Percentiles rank a stretch among this genome's conserved stretches.
Conservation (phyloP, 2,888 invertebrate species). For the Yponomeuta sedellus region DNA sequence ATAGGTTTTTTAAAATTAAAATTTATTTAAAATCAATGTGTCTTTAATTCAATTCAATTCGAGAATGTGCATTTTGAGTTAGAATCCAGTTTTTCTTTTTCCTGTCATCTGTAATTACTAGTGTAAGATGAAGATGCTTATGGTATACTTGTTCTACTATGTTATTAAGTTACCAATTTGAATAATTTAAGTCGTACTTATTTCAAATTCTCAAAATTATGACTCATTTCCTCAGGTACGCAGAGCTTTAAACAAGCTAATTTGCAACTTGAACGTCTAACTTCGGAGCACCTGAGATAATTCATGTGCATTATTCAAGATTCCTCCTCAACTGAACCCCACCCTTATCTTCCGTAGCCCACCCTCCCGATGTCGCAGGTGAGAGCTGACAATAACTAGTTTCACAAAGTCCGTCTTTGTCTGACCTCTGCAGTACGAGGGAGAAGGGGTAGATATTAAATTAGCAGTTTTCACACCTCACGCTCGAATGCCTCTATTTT, state of each 20-base stretch:
- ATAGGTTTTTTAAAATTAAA: too few relatives aligned
- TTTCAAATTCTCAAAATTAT: too few relatives aligned
- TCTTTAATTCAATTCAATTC: too few relatives aligned
- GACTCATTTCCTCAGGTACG: too few relatives aligned
- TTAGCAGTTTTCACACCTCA: slow-evolving; percentile 24
- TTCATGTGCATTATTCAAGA: neutral
- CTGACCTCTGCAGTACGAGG: slow-evolving; percentile 13
- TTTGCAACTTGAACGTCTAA: neutral
- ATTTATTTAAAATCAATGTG: too few relatives aligned
- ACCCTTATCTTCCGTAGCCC: neutral
- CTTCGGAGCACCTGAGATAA: slow-evolving; percentile 9
- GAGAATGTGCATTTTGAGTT: too few relatives aligned
- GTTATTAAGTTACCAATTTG: too few relatives aligned
- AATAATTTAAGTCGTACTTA: too few relatives aligned
- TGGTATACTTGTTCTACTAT: too few relatives aligned
- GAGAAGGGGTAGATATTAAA: slow-evolving; percentile 31
- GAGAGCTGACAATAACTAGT: neutral
- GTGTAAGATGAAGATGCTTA: too few relatives aligned
- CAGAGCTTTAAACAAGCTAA: neutral
- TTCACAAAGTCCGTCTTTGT: slow-evolving; percentile 7
- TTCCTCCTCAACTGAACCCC: neutral
- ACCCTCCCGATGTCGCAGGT: slow-evolving; percentile 14
- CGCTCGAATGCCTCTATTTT: slow-evolving; percentile 7
- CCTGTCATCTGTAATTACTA: too few relatives aligned
- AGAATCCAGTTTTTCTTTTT: too few relatives aligned